Conservation (phyloP, 2,888 invertebrate species). For the Drosophila pseudotakahashii region DNA sequence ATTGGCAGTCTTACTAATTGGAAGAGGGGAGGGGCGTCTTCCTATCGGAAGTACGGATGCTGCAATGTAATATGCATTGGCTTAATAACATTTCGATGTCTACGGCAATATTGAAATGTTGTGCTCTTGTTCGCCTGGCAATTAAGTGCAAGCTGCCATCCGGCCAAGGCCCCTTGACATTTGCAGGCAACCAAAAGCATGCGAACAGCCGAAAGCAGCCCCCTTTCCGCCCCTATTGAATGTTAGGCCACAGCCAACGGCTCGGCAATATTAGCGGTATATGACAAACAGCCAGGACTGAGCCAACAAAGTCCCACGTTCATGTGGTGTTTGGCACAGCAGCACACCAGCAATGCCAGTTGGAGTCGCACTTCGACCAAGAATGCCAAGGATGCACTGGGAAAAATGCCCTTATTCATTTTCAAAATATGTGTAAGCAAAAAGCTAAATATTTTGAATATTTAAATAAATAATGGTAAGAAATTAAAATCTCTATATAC, state of each 20-base stretch:
- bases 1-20: constrained; percentile 43
- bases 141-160: constrained; percentile 67
- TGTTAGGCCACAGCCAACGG: constrained; percentile 56
- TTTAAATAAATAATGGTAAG: too few species aligned
- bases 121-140: constrained; percentile 58
- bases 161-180: constrained; percentile 55
- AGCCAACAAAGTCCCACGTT: constrained; percentile 51
- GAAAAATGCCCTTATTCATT: too few species aligned
- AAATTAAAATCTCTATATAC: too few species aligned
- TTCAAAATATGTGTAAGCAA: too few species aligned
- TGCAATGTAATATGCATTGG: constrained; percentile 54
- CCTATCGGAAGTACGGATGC: neutral
- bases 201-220: neutral
- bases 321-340: constrained; percentile 32
- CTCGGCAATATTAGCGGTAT: constrained; percentile 68
- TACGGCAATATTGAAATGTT: constrained; percentile 59
- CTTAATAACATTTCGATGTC: constrained; percentile 56
- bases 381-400: constrained; percentile 5
- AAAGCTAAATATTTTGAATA: too few species aligned
- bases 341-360: constrained; percentile 6
- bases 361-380: constrained; percentile 3
- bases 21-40: neutral
- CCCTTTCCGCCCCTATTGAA: constrained; percentile 14
- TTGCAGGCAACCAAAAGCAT: constrained; percentile 12
- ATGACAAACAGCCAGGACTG: constrained; percentile 63